Evolutionary conservation across 2,797 vertebrate species (phyloP).

Genomic region (Malurus leucopterus): DNA sequence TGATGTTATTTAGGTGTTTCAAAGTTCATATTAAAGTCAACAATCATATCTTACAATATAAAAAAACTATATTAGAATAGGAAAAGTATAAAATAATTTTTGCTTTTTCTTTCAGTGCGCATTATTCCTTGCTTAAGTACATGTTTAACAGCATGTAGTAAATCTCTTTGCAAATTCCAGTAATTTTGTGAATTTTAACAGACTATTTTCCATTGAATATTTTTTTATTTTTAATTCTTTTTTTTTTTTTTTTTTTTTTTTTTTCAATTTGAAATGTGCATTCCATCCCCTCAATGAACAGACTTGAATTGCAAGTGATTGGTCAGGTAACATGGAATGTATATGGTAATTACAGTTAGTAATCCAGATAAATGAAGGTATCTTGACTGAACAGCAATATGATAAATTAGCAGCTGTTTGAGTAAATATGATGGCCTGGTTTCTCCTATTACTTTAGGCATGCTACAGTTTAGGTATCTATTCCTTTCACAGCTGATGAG

Average conservation of each 20-base stretch:
- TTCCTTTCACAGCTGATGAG: not conserved
- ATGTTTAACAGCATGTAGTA: not conserved
- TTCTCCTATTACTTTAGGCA: not conserved
- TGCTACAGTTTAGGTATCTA: not conserved
- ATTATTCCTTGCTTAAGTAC: not conserved
- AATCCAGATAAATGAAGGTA: not conserved
- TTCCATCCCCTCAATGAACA: not conserved
- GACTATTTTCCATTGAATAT: not conserved
- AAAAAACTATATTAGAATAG: not conserved
- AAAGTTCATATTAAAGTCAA: not conserved
- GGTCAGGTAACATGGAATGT: fast-evolving
- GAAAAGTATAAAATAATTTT: not conserved
- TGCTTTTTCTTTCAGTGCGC: not conserved
- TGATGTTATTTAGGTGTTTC: not conserved
- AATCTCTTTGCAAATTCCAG: not conserved
- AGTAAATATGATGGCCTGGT: not conserved
- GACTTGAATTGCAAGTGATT: not conserved
- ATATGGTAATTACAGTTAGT: not conserved
- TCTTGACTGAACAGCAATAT: not conserved
- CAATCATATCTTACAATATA: not conserved
- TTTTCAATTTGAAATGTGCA: not conserved
- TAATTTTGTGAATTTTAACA: not conserved
- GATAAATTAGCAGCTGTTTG: not conserved
- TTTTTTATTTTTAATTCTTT: not conserved
- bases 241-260: not conserved